phyloP scores from a whole-genome alignment of 2,113 vertebrate genomes.

The Leuciscus idus region DNA sequence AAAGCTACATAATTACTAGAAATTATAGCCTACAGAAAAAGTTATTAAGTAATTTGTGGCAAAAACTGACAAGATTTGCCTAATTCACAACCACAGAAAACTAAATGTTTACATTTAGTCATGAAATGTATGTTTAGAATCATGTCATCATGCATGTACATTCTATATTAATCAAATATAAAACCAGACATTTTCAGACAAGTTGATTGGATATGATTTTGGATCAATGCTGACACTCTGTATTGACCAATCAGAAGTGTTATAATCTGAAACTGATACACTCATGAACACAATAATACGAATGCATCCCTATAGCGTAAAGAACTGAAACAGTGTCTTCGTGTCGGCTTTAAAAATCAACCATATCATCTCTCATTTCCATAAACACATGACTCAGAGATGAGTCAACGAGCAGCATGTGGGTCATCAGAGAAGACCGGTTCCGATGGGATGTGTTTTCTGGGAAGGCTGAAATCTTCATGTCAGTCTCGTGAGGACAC shows the following conservation, averaged over 20 bases:
- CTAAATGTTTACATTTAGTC: neutral
- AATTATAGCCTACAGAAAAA: too few species aligned
- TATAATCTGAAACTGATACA: neutral
- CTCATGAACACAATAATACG: neutral
- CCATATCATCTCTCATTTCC: neutral
- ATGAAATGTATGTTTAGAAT: neutral
- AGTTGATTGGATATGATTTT: neutral
- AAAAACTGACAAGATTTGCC: neutral
- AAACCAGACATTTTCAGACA: neutral
- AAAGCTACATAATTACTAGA: too few species aligned
- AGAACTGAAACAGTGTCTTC: neutral
- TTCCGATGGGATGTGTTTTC: neutral
- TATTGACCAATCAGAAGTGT: neutral
- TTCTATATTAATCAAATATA: neutral
- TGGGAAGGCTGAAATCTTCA: neutral
- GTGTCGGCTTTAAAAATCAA: neutral
- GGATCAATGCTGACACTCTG: neutral
- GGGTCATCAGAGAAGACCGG: slow-evolving; percentile 7
- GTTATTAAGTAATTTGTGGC: too few species aligned
- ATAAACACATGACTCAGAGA: slow-evolving; percentile 17
- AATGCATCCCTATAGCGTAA: neutral
- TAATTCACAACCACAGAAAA: neutral
- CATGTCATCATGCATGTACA: neutral
- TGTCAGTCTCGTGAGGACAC: slow-evolving; percentile 1
- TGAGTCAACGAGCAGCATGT: neutral